Percentiles rank a stretch among this genome's conserved stretches.
phyloP scores from a whole-genome alignment of 2,888 invertebrate genomes.

The Tolmerus cingulatus region DNA sequence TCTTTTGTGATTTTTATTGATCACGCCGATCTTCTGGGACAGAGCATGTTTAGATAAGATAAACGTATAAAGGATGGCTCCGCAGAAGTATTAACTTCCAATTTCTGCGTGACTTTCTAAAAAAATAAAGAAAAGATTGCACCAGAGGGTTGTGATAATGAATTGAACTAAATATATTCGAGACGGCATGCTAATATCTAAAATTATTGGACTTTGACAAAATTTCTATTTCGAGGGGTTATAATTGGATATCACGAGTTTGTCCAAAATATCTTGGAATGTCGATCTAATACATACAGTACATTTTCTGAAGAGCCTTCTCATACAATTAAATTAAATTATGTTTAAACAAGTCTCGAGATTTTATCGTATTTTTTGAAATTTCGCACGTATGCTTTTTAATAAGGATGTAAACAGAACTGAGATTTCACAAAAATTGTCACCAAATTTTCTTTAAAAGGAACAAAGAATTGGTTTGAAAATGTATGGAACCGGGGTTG shows the following conservation, averaged over 20 bases:
- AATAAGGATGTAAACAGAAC: too few species aligned
- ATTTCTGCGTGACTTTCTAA: background rate
- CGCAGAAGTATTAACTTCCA: background rate
- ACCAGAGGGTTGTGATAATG: background rate
- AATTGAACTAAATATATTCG: background rate
- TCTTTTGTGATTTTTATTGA: background rate
- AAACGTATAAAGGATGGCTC: background rate
- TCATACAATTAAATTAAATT: background rate
- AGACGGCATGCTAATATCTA: background rate
- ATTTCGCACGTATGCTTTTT: too few species aligned
- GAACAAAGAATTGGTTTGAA: too few species aligned
- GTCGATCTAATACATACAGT: background rate
- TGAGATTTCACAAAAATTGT: too few species aligned
- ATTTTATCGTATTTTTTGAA: background rate
- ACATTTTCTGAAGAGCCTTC: background rate
- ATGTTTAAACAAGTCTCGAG: background rate
- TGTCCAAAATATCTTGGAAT: background rate
- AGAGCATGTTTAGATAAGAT: background rate
- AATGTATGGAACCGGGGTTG: too few species aligned
- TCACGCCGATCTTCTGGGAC: background rate
- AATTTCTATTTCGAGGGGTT: background rate
- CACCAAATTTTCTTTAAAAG: too few species aligned
- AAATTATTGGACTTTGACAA: background rate
- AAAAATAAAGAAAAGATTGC: background rate
- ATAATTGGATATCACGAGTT: background rate